Evolutionary conservation across 1,140 invertebrate species (phyloP).

Genomic region (Orchestia grillus): DNA sequence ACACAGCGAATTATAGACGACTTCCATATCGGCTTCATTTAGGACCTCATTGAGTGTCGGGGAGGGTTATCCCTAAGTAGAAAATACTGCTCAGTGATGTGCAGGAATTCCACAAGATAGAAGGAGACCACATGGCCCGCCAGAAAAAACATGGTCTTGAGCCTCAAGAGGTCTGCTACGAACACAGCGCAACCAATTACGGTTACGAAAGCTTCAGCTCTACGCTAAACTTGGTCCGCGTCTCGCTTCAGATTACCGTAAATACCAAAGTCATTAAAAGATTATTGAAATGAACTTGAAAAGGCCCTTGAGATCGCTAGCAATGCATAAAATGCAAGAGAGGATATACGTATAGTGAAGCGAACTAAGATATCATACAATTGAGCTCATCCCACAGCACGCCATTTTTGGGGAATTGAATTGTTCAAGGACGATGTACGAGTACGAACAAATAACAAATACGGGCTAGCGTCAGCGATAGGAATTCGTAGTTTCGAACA

Average conservation of each 20-base stretch:
- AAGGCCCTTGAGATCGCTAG: neutral
- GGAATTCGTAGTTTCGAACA: neutral
- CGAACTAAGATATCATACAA: too few species aligned
- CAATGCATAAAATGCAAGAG: too few species aligned
- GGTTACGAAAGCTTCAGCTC: neutral
- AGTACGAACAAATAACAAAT: neutral
- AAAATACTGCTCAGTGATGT: slow-evolving; percentile 54
- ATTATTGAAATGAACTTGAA: neutral
- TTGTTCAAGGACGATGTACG: neutral
- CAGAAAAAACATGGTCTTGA: slow-evolving; percentile 34
- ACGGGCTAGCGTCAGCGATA: neutral
- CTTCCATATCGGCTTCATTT: slow-evolving; percentile 51
- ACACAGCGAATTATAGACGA: slow-evolving; percentile 54
- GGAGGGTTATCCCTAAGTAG: slow-evolving; percentile 39
- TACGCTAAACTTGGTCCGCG: neutral
- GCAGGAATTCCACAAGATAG: slow-evolving; percentile 41
- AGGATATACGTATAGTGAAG: too few species aligned
- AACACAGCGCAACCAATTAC: neutral
- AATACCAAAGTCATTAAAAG: neutral
- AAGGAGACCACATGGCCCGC: slow-evolving; percentile 39
- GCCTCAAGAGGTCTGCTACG: neutral
- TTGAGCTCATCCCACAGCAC: too few species aligned
- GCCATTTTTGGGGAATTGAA: too few species aligned
- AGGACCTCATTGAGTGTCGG: slow-evolving; percentile 38
- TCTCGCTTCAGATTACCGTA: neutral